These are phyloP conservation scores for Drosophila flavopinicola DNA, from an alignment of 2,888 invertebrate species.

Conservation along the genomic window DNA sequence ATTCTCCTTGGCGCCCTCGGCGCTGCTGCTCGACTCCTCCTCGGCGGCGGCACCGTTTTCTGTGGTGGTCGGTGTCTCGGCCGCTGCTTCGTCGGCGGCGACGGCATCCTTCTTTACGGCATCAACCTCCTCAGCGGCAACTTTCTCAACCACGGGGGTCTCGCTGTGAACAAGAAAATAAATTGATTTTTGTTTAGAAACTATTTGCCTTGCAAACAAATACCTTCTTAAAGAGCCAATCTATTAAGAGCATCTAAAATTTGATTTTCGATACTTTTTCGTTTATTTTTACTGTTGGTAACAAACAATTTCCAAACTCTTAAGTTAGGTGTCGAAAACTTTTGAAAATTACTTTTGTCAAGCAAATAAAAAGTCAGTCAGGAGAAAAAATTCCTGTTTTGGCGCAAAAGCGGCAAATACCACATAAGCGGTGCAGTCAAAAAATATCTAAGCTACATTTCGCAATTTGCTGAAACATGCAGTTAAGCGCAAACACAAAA, in stretches of 20 bases:
- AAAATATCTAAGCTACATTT: not conserved
- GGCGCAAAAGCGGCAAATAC: no score
- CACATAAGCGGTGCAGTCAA: no score
- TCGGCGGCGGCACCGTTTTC: conserved; percentile 77
- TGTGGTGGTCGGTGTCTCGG: conserved; percentile 74
- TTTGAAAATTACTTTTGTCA: not conserved
- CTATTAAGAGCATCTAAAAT: no score
- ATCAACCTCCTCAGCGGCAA: conserved; percentile 82
- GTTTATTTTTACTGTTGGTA: no score
- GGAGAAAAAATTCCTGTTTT: no score
- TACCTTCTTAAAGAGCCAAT: no score
- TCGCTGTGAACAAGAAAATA: conserved; percentile 70
- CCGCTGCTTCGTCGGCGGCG: conserved; percentile 61
- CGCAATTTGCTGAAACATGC: not conserved
- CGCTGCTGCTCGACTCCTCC: conserved; percentile 68
- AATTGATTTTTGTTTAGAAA: no score
- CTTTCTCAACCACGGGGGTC: conserved; percentile 84
- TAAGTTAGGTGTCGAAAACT: no score
- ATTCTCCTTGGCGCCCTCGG: conserved; percentile 75
- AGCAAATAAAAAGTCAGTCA: no score
- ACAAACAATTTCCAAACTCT: no score
- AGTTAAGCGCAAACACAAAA: conserved; percentile 6
- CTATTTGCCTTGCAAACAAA: no score
- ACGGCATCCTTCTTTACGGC: conserved; percentile 78
- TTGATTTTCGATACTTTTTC: no score